Evolutionary conservation across 2,113 vertebrate genomes (phyloP).

Genomic region (Beaufortia kweichowensis): DNA sequence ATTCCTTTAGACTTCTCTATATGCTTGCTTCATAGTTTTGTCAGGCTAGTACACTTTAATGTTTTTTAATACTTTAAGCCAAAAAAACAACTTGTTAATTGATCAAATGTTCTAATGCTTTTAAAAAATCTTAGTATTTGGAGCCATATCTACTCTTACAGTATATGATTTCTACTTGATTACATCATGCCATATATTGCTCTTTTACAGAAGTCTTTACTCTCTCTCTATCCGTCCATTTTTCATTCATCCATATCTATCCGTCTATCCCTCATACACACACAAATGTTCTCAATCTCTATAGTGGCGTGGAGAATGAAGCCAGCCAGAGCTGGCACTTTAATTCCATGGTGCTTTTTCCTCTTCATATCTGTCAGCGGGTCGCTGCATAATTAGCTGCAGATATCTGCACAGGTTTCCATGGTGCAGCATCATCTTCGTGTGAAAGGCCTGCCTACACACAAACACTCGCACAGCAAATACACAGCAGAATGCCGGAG

Average conservation of each 20-base stretch:
- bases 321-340: slow-evolving; percentile 52
- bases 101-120: too few relatives aligned
- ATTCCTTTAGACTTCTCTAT: neutral
- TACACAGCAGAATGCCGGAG: slow-evolving; percentile 40
- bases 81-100: too few relatives aligned
- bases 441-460: slow-evolving; percentile 61
- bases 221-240: slow-evolving; percentile 5
- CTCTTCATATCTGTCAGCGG: slow-evolving; percentile 58
- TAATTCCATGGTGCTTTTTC: slow-evolving; percentile 69
- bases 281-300: slow-evolving; percentile 11
- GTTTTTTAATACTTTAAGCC: too few relatives aligned
- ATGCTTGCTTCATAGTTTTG: too few relatives aligned
- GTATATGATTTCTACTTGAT: slow-evolving; percentile 15
- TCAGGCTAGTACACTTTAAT: too few relatives aligned
- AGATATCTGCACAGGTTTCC: slow-evolving; percentile 63
- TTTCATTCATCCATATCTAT: neutral
- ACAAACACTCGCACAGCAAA: slow-evolving; percentile 35
- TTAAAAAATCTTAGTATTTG: too few relatives aligned
- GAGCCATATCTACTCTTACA: too few relatives aligned
- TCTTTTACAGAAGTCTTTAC: too few relatives aligned
- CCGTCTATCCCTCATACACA: neutral
- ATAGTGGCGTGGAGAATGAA: slow-evolving; percentile 37
- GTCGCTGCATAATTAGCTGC: slow-evolving; percentile 61
- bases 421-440: slow-evolving; percentile 63
- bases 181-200: slow-evolving; percentile 16